Percentiles rank a stretch among this genome's conserved stretches.
phyloP scores from a whole-genome alignment of 2,797 vertebrate genomes.

The Scolopax rusticola region DNA sequence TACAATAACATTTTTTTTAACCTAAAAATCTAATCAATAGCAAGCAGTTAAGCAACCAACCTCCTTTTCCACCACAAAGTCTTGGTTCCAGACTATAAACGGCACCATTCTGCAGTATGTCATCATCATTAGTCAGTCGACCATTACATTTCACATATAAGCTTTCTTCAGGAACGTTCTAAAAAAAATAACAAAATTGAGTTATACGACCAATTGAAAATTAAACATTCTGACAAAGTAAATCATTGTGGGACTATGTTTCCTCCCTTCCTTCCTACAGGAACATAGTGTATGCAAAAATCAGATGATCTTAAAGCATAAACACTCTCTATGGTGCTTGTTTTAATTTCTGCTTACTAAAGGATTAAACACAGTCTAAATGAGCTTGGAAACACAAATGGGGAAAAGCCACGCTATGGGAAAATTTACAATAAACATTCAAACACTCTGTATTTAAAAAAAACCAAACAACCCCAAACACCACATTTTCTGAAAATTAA shows the following conservation, averaged over 20 bases:
- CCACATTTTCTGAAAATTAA: neutral
- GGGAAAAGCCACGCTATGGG: fast-evolving
- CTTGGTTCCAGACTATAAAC: constrained; percentile 90
- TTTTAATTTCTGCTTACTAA: neutral
- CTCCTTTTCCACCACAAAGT: constrained; percentile 94
- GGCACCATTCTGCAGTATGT: constrained; percentile 80
- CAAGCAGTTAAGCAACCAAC: constrained; percentile 69
- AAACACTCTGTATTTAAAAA: neutral
- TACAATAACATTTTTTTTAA: neutral
- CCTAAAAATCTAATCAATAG: neutral
- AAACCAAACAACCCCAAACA: no score
- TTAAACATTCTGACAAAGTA: neutral
- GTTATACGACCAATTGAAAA: neutral
- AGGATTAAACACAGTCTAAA: neutral
- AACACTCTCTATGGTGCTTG: fast-evolving
- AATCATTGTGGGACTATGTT: fast-evolving
- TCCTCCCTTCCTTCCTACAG: neutral
- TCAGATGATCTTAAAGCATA: neutral
- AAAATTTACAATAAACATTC: fast-evolving
- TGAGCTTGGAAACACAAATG: fast-evolving
- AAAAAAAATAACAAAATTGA: neutral
- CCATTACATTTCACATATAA: constrained; percentile 88
- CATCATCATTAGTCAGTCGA: constrained; percentile 25
- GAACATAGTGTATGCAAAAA: neutral
- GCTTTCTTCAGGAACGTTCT: constrained; percentile 79